Evolutionary conservation across 2,797 vertebrate genomes (phyloP).

Genomic region (Cyprinella venusta): DNA sequence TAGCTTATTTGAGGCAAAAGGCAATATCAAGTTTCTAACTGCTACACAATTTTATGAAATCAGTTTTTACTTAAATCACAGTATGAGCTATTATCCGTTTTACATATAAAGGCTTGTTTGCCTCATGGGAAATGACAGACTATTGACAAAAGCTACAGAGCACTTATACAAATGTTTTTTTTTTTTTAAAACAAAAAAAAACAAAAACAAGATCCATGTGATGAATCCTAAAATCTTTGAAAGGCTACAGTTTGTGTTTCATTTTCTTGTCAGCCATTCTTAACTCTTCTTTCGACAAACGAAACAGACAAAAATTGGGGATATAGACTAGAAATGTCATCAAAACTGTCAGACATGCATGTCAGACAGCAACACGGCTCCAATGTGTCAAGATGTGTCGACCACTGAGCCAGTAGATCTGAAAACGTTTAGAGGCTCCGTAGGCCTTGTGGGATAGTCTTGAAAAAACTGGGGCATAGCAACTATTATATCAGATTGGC

Average conservation of each 20-base stretch:
- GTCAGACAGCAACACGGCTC: background rate
- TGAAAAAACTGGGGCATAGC: background rate
- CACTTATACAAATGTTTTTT: slow-evolving; percentile 17
- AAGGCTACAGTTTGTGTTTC: slow-evolving; percentile 3
- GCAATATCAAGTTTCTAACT: background rate
- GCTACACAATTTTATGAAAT: background rate
- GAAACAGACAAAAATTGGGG: background rate
- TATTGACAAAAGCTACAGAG: slow-evolving; percentile 28
- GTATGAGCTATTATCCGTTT: slow-evolving; percentile 37
- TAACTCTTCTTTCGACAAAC: background rate
- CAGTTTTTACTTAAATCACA: slow-evolving; percentile 18
- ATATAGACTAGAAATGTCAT: background rate
- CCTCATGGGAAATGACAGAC: slow-evolving; percentile 29
- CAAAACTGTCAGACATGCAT: background rate
- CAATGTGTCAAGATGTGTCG: background rate
- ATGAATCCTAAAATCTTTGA: slow-evolving; percentile 32
- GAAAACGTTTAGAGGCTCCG: background rate
- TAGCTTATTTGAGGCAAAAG: background rate
- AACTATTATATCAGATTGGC: background rate
- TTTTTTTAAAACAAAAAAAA: too few species aligned
- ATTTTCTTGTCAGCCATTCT: slow-evolving; percentile 9
- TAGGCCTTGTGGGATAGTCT: background rate
- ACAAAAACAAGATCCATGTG: slow-evolving; percentile 2
- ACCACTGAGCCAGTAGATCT: background rate
- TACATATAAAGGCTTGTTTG: slow-evolving; percentile 20